phyloP scores from a whole-genome alignment of 1,140 invertebrate genomes.

The Apolygus lucorum region DNA sequence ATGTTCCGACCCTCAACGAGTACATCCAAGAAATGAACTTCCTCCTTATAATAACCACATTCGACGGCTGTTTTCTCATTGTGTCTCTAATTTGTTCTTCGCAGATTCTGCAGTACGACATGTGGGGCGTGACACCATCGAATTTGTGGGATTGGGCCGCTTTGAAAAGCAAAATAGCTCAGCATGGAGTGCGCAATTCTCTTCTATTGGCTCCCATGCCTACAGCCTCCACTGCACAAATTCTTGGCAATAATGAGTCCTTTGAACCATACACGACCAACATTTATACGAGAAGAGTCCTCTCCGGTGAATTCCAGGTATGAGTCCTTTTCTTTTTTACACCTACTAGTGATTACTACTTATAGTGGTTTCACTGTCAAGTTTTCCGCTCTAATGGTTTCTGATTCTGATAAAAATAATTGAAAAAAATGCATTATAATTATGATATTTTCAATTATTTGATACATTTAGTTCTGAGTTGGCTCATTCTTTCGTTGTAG shows the following conservation, averaged over 20 bases:
- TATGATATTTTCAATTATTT: neutral
- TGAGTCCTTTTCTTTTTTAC: slow-evolving; percentile 5
- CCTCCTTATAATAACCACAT: too few relatives aligned
- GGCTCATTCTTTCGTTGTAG: slow-evolving; percentile 44
- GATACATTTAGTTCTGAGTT: too few relatives aligned
- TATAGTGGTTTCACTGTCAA: too few relatives aligned
- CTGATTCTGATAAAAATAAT: too few relatives aligned
- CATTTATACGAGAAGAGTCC: slow-evolving; percentile 86
- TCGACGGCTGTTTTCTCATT: neutral
- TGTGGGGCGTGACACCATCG: slow-evolving; percentile 91
- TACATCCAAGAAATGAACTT: too few relatives aligned
- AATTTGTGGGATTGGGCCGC: slow-evolving; percentile 81
- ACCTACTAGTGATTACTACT: too few relatives aligned
- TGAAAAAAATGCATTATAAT: neutral
- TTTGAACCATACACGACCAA: slow-evolving; percentile 98
- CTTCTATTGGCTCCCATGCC: slow-evolving; percentile 96
- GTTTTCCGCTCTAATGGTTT: too few relatives aligned
- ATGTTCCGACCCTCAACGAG: too few relatives aligned
- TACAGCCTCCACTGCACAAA: slow-evolving; percentile 97
- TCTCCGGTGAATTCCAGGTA: slow-evolving; percentile 75
- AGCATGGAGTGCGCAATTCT: slow-evolving; percentile 90
- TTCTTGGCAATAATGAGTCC: slow-evolving; percentile 97
- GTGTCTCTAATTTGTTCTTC: slow-evolving; percentile 20
- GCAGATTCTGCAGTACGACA: slow-evolving; percentile 90
- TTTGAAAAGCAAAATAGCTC: slow-evolving; percentile 78